These are phyloP conservation scores for Pagetopsis macropterus DNA, from an alignment of 2,797 vertebrate species.

Conservation along the genomic window DNA sequence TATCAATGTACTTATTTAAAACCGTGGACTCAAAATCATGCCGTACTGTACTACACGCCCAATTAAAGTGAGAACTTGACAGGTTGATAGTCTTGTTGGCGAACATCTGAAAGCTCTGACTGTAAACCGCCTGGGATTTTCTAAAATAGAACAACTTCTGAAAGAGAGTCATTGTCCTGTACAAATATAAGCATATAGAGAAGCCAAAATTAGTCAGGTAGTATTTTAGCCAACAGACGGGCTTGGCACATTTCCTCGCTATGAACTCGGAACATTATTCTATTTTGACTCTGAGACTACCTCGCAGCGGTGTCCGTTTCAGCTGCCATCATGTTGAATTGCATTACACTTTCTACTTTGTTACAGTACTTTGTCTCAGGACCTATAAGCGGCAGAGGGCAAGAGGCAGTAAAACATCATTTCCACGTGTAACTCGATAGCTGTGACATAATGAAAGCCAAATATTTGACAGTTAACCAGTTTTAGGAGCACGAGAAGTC, in stretches of 20 bases:
- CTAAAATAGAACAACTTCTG: constrained; percentile 74
- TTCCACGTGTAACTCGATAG: constrained; percentile 58
- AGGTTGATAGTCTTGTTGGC: constrained; percentile 67
- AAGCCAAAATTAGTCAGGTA: constrained; percentile 74
- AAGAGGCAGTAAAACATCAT: constrained; percentile 40
- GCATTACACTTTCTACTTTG: constrained; percentile 35
- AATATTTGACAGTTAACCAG: constrained; percentile 62
- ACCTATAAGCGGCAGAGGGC: constrained; percentile 15
- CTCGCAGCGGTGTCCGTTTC: constrained; percentile 54
- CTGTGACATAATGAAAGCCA: constrained; percentile 44
- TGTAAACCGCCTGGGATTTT: constrained; percentile 72
- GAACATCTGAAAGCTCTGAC: constrained; percentile 62
- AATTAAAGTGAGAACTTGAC: constrained; percentile 60
- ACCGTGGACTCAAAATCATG: constrained; percentile 22
- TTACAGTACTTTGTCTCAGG: constrained; percentile 47
- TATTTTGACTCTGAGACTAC: constrained; percentile 29
- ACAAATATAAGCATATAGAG: constrained; percentile 47
- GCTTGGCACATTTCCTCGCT: constrained; percentile 55
- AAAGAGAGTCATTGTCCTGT: constrained; percentile 75
- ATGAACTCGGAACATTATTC: constrained; percentile 49
- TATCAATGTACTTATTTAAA: constrained; percentile 33
- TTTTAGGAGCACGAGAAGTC: constrained; percentile 35
- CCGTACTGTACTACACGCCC: constrained; percentile 21
- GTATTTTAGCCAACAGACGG: constrained; percentile 52
- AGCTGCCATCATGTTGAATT: constrained; percentile 37